Evolutionary conservation across 2,797 vertebrate species (phyloP), one percentile per base, ranked within the genome.

Genomic region (Phrynocephalus forsythii): DNA sequence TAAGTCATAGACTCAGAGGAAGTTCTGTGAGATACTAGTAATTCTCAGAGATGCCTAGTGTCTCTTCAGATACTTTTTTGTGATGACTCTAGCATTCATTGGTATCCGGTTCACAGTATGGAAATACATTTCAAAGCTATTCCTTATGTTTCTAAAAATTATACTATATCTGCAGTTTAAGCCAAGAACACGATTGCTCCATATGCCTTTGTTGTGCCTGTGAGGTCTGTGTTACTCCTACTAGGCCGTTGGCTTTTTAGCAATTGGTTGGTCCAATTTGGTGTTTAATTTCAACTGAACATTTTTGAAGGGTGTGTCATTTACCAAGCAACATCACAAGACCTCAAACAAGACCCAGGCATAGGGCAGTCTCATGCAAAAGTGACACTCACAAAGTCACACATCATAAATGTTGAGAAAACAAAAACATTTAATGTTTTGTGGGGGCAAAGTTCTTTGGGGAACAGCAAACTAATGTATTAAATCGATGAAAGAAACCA

Each of bases 261-360:
- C 33, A 63, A 33, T 16, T 66, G 52, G 72, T 76, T 76, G 72
- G 72, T 24, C 63, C 33, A 76, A 44, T 84, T 28, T 71, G 26
- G 56, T 84, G 69, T 69, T 84, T 52, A 84, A 84, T 72, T 83
- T 83, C 72, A 84, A 52, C 66, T 84, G 72, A 76, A 84, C 83
- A 66, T 76, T 84, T 48, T 28, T 76, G 76, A 84, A 84, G 72
- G 83, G 71, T 30, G 75, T 84, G 56, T 84, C 63, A 63, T 84
- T 84, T 84, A 44, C 52, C n/a, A 18, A 76, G 72, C 83, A 84
- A 66, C 76, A 48, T n/a, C 72, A 66, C 24, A 4, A 33, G 52
- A 75, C 52, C 33, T 75, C 56, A 76, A 75, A 24, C 66, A 84
- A 76, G 56, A 15, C 69, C 83, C 33, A 76, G 38, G 83, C 71